Conservation (phyloP, 2,113 vertebrate species). For the Miniopterus natalensis region DNA sequence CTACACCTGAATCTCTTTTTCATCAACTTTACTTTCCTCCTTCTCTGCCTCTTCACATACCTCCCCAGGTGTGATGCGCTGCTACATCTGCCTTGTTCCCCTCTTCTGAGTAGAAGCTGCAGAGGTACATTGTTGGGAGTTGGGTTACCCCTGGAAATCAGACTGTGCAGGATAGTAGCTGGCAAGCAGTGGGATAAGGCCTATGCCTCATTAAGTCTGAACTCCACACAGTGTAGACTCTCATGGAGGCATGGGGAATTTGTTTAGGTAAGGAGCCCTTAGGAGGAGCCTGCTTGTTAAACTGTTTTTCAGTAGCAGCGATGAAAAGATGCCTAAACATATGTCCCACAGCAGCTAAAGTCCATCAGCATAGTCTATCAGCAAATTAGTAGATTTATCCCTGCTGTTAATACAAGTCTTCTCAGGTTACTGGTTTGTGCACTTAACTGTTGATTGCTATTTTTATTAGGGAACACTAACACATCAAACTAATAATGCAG, state of each 20-base stretch:
- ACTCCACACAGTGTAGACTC: background rate
- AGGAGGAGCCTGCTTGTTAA: constrained; percentile 5
- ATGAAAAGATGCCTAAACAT: constrained; percentile 38
- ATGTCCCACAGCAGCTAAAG: background rate
- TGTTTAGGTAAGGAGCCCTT: constrained; percentile 10
- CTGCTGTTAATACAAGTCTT: background rate
- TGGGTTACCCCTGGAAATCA: background rate
- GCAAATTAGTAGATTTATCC: background rate
- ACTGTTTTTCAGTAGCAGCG: background rate
- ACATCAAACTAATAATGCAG: background rate
- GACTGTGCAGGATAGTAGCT: background rate
- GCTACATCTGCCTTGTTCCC: background rate
- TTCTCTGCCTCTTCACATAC: background rate
- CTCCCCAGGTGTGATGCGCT: background rate
- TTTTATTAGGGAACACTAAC: background rate
- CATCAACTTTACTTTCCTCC: background rate
- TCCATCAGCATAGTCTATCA: background rate
- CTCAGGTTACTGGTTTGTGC: constrained; percentile 35
- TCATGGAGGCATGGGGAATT: background rate
- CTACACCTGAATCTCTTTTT: background rate
- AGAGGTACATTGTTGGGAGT: background rate
- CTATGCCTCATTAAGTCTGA: background rate
- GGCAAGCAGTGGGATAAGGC: background rate
- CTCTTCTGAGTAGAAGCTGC: background rate
- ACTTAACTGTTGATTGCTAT: background rate